These are phyloP conservation scores for Antechinus flavipes DNA, from an alignment of 2,113 vertebrate species.

Conservation along the genomic window DNA sequence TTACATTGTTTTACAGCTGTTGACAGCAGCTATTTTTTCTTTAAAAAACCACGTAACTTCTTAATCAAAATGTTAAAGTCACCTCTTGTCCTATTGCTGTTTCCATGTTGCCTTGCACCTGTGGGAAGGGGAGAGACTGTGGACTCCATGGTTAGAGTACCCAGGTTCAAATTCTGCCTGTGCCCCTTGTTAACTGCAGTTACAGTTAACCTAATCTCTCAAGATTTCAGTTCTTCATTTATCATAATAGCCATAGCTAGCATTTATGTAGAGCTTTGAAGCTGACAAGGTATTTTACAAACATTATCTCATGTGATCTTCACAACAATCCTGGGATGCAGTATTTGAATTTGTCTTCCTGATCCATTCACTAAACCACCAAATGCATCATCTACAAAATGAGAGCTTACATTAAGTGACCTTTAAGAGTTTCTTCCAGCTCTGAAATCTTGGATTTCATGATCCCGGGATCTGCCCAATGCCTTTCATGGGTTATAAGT, in stretches of 20 bases:
- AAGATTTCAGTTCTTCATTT: not conserved
- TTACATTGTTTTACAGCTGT: conserved; percentile 71
- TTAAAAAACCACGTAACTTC: conserved; percentile 37
- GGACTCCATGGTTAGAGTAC: not conserved
- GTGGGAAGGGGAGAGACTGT: not conserved
- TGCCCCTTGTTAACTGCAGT: not conserved
- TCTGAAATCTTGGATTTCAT: not conserved
- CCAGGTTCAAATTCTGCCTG: not conserved
- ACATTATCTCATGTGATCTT: not conserved
- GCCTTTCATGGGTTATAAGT: not conserved
- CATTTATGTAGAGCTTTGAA: not conserved
- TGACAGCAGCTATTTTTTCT: conserved; percentile 53
- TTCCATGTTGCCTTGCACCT: not conserved
- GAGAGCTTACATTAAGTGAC: not conserved
- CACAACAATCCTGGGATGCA: not conserved
- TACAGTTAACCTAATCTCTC: not conserved
- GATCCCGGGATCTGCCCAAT: conserved; percentile 27
- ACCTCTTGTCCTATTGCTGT: not conserved
- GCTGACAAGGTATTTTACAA: not conserved
- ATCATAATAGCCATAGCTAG: not conserved
- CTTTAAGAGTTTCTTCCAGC: not conserved
- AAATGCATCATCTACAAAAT: not conserved
- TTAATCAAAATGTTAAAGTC: not conserved
- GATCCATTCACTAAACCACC: not conserved
- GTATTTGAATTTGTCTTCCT: not conserved